These are phyloP conservation scores for Geopemphigus sp. DNA, from an alignment of 1,140 invertebrate genomes.

Conservation along the genomic window DNA sequence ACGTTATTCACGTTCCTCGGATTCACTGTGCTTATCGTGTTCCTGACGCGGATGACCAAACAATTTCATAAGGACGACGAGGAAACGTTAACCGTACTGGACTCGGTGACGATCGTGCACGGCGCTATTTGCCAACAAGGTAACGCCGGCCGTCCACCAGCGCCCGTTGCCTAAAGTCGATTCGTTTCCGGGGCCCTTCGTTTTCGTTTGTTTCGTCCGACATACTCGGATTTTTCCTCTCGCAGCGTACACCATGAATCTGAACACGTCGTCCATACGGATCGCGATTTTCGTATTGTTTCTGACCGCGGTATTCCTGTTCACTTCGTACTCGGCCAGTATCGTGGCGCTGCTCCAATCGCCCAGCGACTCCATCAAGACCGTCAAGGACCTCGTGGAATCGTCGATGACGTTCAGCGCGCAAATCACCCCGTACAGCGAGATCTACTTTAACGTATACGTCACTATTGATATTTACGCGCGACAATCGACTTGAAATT, in stretches of 20 bases:
- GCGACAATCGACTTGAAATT: too few species aligned
- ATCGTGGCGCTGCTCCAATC: constrained; percentile 70
- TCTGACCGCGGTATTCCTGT: constrained; percentile 63
- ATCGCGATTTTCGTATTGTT: constrained; percentile 62
- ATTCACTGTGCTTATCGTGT: constrained; percentile 1
- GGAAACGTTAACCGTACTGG: constrained; percentile 36
- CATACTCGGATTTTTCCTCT: too few species aligned
- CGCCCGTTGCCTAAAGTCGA: too few species aligned
- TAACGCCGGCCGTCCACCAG: constrained; percentile 50
- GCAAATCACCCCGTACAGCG: constrained; percentile 64
- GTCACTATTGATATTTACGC: too few species aligned
- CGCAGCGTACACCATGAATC: constrained; percentile 42
- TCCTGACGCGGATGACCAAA: background rate
- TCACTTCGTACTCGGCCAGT: constrained; percentile 71
- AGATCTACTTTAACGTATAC: constrained; percentile 45
- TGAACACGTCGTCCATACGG: constrained; percentile 51
- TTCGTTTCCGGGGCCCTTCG: too few species aligned
- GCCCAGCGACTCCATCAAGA: constrained; percentile 64
- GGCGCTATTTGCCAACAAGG: constrained; percentile 63
- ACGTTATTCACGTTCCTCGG: constrained; percentile 52
- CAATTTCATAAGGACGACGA: too few species aligned
- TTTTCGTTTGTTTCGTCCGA: too few species aligned
- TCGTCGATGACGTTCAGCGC: constrained; percentile 63
- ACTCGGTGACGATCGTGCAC: constrained; percentile 52
- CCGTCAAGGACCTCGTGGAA: constrained; percentile 61